Evolutionary conservation across 2,797 vertebrate genomes (phyloP), one percentile per base, ranked within the genome.

Genomic region (Molossus alvarezi): DNA sequence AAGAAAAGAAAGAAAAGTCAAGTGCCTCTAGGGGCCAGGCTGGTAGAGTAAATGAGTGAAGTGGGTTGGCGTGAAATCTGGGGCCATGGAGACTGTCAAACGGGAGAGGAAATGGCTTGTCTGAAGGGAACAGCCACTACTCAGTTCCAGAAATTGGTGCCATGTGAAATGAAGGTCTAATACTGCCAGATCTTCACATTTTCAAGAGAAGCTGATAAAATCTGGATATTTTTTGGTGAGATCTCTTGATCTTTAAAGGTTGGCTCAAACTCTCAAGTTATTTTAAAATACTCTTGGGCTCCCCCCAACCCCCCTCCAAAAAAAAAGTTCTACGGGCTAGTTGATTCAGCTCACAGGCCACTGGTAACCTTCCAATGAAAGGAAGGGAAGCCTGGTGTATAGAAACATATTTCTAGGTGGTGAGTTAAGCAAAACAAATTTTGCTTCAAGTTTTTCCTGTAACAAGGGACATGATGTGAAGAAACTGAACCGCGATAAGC

Each of bases 361-460:
- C 55, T 72, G n/a, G 37, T 88, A 95, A 76, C 11, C 75, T 96
- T 93, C 62, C 94, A 93, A 94, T 94, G 77, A 90, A 90, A 84
- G 90, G 85, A 88, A 77, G 13, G 29, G 37, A 82, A 86, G 48
- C 11, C 48, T 23, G 14, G 82, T 84, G 15, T 72, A 90, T 82
- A 75, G 33, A 87, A 75, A 82, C 75, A 57, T 21, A 77, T 71
- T 95, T 94, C 72, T 60, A 91, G 51, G 41, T 45, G 82, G 15
- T 77, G 53, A 92, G 33, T 92, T 90, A 94, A 86, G 60, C 27
- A 94, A 85, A 94, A 25, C 37, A 76, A 82, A 14, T 90, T 73
- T 82, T 81, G 29, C 18, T 91, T 91, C 57, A 92, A 37, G 65
- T 65, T 82, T 97, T 88, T 6, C 6, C 33, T 48, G 29, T 69